Conservation (phyloP, 2,797 vertebrate species). For the Sorex maritimensis region DNA sequence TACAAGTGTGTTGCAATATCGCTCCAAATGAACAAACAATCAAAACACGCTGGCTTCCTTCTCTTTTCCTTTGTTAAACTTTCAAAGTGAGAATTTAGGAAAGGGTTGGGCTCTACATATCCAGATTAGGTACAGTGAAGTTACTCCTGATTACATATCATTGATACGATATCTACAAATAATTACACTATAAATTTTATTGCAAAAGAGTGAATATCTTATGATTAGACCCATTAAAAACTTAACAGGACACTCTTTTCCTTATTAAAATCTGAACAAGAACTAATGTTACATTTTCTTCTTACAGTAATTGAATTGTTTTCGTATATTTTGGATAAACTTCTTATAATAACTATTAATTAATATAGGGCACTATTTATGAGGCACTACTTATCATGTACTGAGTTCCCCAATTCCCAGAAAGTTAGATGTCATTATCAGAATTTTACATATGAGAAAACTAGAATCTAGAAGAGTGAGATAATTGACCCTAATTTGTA, state of each 20-base stretch:
- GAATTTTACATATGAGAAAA: not conserved
- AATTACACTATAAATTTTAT: not conserved
- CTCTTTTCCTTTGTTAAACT: not conserved
- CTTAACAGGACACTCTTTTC: not conserved
- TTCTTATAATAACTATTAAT: slow-evolving; percentile 22
- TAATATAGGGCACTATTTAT: not conserved
- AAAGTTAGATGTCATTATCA: not conserved
- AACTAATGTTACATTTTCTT: not conserved
- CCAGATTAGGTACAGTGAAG: not conserved
- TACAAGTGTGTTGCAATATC: not conserved
- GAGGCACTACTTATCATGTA: not conserved
- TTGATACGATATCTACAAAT: not conserved
- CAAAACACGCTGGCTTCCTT: not conserved
- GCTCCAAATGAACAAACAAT: not conserved
- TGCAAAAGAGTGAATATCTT: not conserved
- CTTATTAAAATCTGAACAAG: not conserved
- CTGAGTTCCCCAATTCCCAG: not conserved
- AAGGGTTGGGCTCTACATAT: not conserved
- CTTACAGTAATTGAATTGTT: not conserved
- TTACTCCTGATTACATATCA: not conserved
- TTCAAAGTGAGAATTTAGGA: not conserved
- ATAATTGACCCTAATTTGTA: not conserved
- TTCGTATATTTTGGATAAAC: not conserved
- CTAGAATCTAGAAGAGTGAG: not conserved
- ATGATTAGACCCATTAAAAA: not conserved